phyloP scores from a whole-genome alignment of 2,888 invertebrate genomes.

The Odontothrips loti region DNA sequence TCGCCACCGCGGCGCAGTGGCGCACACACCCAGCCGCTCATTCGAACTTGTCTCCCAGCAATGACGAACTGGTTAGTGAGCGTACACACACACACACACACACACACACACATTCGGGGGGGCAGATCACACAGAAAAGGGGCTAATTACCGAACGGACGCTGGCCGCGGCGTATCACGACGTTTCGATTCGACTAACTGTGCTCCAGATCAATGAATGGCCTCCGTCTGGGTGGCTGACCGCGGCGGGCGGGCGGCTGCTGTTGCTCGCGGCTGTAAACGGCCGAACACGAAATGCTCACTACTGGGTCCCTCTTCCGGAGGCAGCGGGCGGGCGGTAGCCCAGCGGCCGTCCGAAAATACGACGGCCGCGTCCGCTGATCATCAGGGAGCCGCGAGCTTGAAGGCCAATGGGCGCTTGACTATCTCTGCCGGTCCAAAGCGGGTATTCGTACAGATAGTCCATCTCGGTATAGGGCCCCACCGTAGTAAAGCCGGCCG shows the following conservation, averaged over 20 bases:
- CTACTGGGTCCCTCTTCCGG: too few species aligned
- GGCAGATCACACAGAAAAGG: background rate
- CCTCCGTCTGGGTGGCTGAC: too few species aligned
- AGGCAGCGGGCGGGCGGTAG: background rate
- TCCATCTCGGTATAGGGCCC: background rate
- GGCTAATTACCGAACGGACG: background rate
- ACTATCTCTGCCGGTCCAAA: background rate
- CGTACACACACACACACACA: background rate
- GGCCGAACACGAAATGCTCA: background rate
- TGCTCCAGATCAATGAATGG: slow-evolving; percentile 11
- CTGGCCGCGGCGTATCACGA: background rate
- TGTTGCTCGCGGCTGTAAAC: background rate
- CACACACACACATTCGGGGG: too few species aligned
- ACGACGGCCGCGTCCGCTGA: background rate
- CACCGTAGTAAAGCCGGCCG: background rate
- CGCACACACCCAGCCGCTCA: too few species aligned
- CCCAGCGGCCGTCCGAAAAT: background rate
- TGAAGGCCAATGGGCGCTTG: too few species aligned
- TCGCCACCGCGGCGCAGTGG: too few species aligned
- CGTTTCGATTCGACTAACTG: background rate
- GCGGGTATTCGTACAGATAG: background rate
- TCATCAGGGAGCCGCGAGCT: background rate
- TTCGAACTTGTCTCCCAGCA: background rate
- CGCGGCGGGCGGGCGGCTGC: background rate
- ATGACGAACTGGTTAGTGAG: background rate